phyloP scores from a whole-genome alignment of 2,888 invertebrate genomes.

The Amblyteles armatorius region DNA sequence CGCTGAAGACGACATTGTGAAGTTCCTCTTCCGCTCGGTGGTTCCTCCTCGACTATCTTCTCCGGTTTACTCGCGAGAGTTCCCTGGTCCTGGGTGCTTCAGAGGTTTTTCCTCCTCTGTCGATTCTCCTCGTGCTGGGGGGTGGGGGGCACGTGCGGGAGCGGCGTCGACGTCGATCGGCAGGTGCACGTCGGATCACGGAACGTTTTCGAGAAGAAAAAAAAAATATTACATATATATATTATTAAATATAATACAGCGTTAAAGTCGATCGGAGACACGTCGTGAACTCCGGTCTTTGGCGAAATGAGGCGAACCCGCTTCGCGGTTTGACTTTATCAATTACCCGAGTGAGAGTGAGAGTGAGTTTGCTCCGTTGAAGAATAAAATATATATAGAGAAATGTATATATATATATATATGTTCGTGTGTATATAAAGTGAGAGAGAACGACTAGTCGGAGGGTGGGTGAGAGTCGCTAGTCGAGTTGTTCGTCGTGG shows the following conservation, averaged over 20 bases:
- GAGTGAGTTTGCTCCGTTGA: constrained; percentile 46
- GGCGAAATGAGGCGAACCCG: constrained; percentile 56
- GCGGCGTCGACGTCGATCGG: constrained; percentile 17
- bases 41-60: constrained; percentile 64
- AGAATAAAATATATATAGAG: constrained; percentile 8
- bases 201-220: constrained; percentile 43
- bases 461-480: constrained; percentile 67
- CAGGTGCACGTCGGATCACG: constrained; percentile 13
- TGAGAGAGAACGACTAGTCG: constrained; percentile 63
- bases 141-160: background rate
- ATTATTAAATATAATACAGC: constrained; percentile 16
- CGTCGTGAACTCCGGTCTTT: constrained; percentile 57
- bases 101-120: constrained; percentile 65
- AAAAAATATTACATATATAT: constrained; percentile 38
- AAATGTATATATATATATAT: constrained; percentile 35
- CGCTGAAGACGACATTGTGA: constrained; percentile 89
- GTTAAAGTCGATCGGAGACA: constrained; percentile 25
- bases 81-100: constrained; percentile 40
- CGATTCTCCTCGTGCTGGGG: constrained; percentile 64
- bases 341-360: constrained; percentile 58
- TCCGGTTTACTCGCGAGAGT: constrained; percentile 20
- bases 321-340: constrained; percentile 53
- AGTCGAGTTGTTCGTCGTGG: constrained; percentile 73
- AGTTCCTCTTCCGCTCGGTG: constrained; percentile 64
- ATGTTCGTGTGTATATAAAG: constrained; percentile 1